phyloP scores from a whole-genome alignment of 2,113 vertebrate species.

The Zosterops borbonicus region DNA sequence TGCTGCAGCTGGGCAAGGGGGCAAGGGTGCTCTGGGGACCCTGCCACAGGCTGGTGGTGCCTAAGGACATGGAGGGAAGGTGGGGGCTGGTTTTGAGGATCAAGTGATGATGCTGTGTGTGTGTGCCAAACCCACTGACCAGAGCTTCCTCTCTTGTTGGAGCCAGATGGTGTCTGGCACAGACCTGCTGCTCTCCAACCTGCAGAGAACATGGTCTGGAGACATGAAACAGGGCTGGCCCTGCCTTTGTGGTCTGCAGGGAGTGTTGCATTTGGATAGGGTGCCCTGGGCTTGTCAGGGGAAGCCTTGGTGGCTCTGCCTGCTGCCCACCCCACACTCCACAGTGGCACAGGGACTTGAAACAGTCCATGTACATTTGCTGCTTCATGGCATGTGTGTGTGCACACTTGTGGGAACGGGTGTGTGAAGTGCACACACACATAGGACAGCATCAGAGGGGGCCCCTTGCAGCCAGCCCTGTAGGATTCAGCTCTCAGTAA shows the following conservation, averaged over 20 bases:
- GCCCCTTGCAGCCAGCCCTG: background rate
- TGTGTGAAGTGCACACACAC: background rate
- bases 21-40: background rate
- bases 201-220: background rate
- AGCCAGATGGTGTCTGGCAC: background rate
- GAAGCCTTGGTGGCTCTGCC: background rate
- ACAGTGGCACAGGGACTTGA: fast-evolving
- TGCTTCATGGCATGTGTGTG: fast-evolving
- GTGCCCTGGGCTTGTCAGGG: background rate
- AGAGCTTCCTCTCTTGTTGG: background rate
- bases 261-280: fast-evolving
- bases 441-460: fast-evolving
- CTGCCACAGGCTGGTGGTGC: background rate
- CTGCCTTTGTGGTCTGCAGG: background rate
- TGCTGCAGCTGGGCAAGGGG: background rate
- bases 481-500: background rate
- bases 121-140: background rate
- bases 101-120: background rate
- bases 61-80: background rate
- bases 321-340: background rate
- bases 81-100: background rate
- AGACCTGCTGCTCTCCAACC: background rate
- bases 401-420: fast-evolving
- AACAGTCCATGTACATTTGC: fast-evolving
- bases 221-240: background rate